Percentiles rank a stretch among this genome's conserved stretches.
phyloP scores from a whole-genome alignment of 2,797 vertebrate species.

The Melanotaenia maccullochi region DNA sequence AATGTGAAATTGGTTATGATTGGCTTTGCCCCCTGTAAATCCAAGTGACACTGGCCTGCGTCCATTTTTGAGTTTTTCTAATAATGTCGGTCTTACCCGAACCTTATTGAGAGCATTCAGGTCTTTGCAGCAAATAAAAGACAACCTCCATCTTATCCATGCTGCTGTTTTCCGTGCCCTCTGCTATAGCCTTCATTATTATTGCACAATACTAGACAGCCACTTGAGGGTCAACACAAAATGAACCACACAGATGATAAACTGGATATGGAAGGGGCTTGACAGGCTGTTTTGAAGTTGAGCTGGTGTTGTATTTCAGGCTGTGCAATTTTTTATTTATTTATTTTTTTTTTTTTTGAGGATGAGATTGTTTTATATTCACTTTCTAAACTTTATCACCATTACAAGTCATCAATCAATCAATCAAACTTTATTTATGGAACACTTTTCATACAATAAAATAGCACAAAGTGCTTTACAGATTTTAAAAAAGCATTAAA shows the following conservation, averaged over 20 bases:
- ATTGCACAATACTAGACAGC: conserved; percentile 52
- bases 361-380: background rate
- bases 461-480: no score
- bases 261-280: conserved; percentile 39
- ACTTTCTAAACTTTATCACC: background rate
- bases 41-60: conserved; percentile 59
- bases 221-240: conserved; percentile 60
- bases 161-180: conserved; percentile 60
- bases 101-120: conserved; percentile 74
- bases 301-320: conserved; percentile 11
- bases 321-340: background rate
- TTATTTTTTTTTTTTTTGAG: background rate
- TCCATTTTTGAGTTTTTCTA: conserved; percentile 74
- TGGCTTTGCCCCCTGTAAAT: conserved; percentile 74
- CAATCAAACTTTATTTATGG: no score
- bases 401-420: no score
- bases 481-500: no score
- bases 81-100: conserved; percentile 77
- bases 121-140: conserved; percentile 77
- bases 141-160: conserved; percentile 56
- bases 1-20: conserved; percentile 68
- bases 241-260: conserved; percentile 57
- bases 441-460: no score
- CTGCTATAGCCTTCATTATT: conserved; percentile 63
- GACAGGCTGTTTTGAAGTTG: conserved; percentile 31